phyloP scores from a whole-genome alignment of 2,888 invertebrate genomes.

The Cephus nigrinus region DNA sequence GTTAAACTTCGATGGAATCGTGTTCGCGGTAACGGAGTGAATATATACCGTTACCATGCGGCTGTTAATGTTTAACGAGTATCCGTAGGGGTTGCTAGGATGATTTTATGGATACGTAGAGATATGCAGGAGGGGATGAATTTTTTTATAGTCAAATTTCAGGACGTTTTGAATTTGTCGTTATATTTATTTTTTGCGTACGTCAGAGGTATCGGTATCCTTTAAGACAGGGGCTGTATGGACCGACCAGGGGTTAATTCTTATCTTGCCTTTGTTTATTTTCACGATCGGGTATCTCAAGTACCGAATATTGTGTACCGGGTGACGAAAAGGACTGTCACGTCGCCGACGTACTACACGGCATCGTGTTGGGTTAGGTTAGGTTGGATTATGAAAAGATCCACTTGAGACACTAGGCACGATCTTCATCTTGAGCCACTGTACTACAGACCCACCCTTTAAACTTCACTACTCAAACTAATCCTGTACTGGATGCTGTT shows the following conservation, averaged over 20 bases:
- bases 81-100: too few relatives aligned
- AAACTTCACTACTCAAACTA: slow-evolving; percentile 14
- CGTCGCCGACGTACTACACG: neutral
- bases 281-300: neutral
- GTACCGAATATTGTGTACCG: neutral
- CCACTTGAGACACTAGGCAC: slow-evolving; percentile 49
- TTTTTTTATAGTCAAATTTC: too few relatives aligned
- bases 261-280: neutral
- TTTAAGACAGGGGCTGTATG: neutral
- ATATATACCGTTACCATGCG: too few relatives aligned
- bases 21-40: too few relatives aligned
- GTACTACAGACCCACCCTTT: slow-evolving; percentile 22
- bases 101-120: too few relatives aligned
- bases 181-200: neutral
- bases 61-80: too few relatives aligned
- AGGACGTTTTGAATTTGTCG: too few relatives aligned
- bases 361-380: slow-evolving; percentile 4
- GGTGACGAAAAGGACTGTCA: neutral
- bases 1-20: too few relatives aligned
- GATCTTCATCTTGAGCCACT: slow-evolving; percentile 43
- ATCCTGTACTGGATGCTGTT: neutral
- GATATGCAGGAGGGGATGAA: too few relatives aligned
- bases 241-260: neutral
- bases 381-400: slow-evolving; percentile 25
- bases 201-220: too few relatives aligned